A percentile compares a stretch with the other conserved stretches of the same genome.
Conservation (phyloP, 2,797 vertebrate species). For the Allobates femoralis region DNA sequence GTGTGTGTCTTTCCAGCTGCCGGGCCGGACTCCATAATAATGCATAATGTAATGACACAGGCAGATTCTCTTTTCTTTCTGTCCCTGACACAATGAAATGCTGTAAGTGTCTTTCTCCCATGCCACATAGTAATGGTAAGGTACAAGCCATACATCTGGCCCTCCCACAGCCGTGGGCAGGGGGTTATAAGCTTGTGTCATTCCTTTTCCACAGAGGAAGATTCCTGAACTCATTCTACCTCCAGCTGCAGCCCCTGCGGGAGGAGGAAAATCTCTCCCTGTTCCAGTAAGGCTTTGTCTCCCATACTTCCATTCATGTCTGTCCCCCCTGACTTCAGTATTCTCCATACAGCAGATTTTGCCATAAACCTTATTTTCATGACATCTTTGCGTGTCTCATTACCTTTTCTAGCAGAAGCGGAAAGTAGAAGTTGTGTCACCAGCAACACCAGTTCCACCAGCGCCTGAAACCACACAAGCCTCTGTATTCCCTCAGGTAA, state of each 20-base stretch:
- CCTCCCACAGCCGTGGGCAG: slow-evolving; percentile 5
- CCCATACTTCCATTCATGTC: slow-evolving; percentile 34
- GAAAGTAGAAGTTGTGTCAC: slow-evolving; percentile 87
- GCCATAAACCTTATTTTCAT: slow-evolving; percentile 12
- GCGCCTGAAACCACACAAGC: slow-evolving; percentile 86
- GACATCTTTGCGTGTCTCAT: slow-evolving; percentile 56
- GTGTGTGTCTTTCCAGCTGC: not conserved
- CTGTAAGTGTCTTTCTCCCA: not conserved
- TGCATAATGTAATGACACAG: slow-evolving; percentile 14
- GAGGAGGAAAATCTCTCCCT: slow-evolving; percentile 96
- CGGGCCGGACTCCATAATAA: not conserved
- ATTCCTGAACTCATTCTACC: slow-evolving; percentile 91
- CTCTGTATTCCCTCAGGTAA: slow-evolving; percentile 85
- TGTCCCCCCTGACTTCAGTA: not conserved
- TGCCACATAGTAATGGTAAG: not conserved
- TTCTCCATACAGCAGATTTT: not conserved
- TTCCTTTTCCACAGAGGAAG: slow-evolving; percentile 84
- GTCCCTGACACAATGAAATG: not conserved
- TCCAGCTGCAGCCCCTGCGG: slow-evolving; percentile 84
- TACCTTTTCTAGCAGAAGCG: slow-evolving; percentile 81
- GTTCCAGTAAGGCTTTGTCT: slow-evolving; percentile 81
- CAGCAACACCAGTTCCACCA: slow-evolving; percentile 83
- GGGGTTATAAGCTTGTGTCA: slow-evolving; percentile 39
- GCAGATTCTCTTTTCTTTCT: not conserved
- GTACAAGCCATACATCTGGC: not conserved